A percentile compares a stretch with the other conserved stretches of the same genome.
These are phyloP conservation scores for Puffinus mauretanicus DNA, from an alignment of 2,113 vertebrate species.

Conservation along the genomic window DNA sequence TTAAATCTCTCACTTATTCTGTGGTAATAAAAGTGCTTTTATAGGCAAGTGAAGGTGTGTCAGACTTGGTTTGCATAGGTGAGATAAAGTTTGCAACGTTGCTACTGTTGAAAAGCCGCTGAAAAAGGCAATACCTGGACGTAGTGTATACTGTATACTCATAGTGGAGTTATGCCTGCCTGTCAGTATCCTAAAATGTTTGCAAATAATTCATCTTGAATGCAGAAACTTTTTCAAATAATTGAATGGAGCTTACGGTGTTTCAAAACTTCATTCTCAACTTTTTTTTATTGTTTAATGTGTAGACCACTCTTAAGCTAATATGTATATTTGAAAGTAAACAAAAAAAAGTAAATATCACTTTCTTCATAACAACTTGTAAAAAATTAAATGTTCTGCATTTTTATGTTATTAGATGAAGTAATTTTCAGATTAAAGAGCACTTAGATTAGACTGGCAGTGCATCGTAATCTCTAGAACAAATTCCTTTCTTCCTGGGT, in stretches of 20 bases:
- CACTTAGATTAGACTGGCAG: not conserved
- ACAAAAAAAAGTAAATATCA: not conserved
- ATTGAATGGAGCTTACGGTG: not conserved
- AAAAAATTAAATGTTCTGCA: not conserved
- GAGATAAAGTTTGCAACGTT: not conserved
- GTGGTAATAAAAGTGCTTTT: not conserved
- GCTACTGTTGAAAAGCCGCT: not conserved
- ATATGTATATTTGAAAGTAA: not conserved
- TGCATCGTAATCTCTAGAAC: not conserved
- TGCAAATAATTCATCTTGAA: not conserved
- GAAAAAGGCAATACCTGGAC: not conserved
- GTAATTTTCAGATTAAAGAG: not conserved
- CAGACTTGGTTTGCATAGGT: not conserved
- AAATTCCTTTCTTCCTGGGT: not conserved
- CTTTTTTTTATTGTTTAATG: not conserved
- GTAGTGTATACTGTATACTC: not conserved
- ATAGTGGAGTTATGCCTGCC: not conserved
- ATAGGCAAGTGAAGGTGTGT: not conserved
- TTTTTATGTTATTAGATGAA: not conserved
- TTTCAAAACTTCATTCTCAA: not conserved
- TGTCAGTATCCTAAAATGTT: not conserved
- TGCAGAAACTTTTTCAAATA: not conserved
- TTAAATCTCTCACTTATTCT: not conserved
- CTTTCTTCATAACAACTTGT: not conserved
- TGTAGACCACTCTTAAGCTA: not conserved